These are phyloP conservation scores for Steatornis caripensis DNA, from an alignment of 2,113 vertebrate genomes.

Conservation along the genomic window DNA sequence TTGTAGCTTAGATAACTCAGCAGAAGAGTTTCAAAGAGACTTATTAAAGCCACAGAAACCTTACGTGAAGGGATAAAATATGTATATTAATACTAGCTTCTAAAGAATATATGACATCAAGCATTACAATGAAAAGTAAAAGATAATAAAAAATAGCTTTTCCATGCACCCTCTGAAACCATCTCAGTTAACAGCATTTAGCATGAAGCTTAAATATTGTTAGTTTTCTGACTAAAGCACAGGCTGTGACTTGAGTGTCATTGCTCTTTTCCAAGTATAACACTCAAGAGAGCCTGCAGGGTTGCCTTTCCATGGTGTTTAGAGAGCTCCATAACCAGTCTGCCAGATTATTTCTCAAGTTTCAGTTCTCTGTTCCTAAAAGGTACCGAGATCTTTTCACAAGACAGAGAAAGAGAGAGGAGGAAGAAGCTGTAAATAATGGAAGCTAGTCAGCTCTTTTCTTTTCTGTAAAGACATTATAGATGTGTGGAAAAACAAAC, in stretches of 20 bases:
- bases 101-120: background rate
- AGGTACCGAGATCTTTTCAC: background rate
- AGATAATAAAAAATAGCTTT: background rate
- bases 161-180: background rate
- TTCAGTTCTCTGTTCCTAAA: background rate
- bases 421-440: background rate
- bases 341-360: background rate
- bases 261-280: background rate
- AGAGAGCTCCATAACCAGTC: background rate
- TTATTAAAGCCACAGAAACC: slow-evolving; percentile 83
- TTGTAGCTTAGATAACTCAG: slow-evolving; percentile 84
- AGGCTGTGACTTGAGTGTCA: background rate
- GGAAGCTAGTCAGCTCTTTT: background rate
- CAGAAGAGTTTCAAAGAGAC: slow-evolving; percentile 80
- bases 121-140: background rate
- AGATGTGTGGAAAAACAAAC: background rate
- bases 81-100: background rate
- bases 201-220: background rate
- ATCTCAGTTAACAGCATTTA: background rate
- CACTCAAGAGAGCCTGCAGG: background rate
- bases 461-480: background rate
- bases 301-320: background rate
- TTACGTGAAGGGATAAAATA: slow-evolving; percentile 36
- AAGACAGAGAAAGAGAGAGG: background rate
- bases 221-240: background rate